Evolutionary conservation across 2,797 vertebrate genomes (phyloP), one percentile per base, ranked within the genome.

Genomic region (Poeciliopsis turneri): DNA sequence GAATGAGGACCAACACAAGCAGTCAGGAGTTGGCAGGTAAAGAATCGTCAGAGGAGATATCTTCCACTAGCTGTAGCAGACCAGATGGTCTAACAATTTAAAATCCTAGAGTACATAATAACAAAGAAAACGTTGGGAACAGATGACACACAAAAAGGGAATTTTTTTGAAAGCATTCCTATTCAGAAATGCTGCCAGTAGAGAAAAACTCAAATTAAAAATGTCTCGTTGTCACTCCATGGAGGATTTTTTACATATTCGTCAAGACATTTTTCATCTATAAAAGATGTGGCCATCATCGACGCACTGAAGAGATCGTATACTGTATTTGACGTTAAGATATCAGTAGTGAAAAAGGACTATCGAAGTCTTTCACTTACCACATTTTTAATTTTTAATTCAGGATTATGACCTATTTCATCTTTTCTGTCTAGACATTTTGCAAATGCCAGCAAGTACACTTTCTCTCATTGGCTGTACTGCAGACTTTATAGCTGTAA

Each of bases 401-500:
- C 41, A 70, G 2, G 43, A 69, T 45, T 69, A 45, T 69, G 39
- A 70, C 43, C 41, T 18, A 28, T 45, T 45, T 45, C 1, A 46
- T n/a, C 7, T 70, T 70, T 70, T 45, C 4, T n/a, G 13, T 70
- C 41, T 70, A 70, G 25, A 45, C 4, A 2, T 46, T 70, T 45
- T n/a, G 25, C 12, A 15, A 70, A 70, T 11, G 68, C 8, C n/a
- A n/a, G 68, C 6, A 11, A 46, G 13, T 46, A 46, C 25, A 28
- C 25, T 61, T 49, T 72, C 46, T 69, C 36, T 16, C 49, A 39
- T n/a, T 11, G 66, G 47, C 55, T 43, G 68, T 49, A 41, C 13
- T 82, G 36, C 33, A 6, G 18, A 9, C 72, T 85, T 46, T 15
- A 64, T 57, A 10, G 59, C 74, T 59, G 13, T 70, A 72, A 72